phyloP scores from a whole-genome alignment of 2,888 invertebrate species.

The Salticus scenicus region DNA sequence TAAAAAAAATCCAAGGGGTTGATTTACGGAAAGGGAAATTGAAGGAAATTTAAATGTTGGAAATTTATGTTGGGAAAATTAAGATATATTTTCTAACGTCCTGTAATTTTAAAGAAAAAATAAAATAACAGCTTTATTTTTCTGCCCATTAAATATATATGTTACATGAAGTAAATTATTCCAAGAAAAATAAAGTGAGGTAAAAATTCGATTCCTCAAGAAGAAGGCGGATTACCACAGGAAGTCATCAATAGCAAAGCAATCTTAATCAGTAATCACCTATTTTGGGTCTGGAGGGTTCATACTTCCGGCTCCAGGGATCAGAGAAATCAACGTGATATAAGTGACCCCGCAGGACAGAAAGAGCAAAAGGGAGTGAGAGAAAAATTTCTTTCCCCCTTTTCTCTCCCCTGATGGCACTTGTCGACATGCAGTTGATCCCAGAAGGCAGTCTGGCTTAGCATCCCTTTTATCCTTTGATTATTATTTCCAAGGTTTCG shows the following conservation, averaged over 20 bases:
- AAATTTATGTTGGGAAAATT: too few relatives aligned
- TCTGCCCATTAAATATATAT: too few relatives aligned
- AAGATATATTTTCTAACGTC: too few relatives aligned
- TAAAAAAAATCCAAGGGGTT: too few relatives aligned
- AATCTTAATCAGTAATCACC: conserved; percentile 17
- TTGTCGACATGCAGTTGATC: conserved; percentile 64
- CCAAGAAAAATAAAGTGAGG: background rate
- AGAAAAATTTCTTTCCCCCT: background rate
- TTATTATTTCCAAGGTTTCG: conserved; percentile 61
- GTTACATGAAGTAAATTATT: too few relatives aligned
- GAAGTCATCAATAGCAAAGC: conserved; percentile 14
- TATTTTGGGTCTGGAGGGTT: conserved; percentile 7
- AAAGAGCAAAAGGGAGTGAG: conserved; percentile 4
- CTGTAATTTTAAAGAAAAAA: too few relatives aligned
- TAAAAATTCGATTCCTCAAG: background rate
- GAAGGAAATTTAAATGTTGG: too few relatives aligned
- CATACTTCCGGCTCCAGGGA: conserved; percentile 5
- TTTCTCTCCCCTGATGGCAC: conserved; percentile 27
- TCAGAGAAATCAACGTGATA: conserved; percentile 17
- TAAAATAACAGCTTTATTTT: too few relatives aligned
- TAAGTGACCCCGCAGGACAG: conserved; percentile 24
- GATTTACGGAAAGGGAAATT: too few relatives aligned
- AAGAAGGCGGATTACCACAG: background rate
- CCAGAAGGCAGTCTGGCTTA: conserved; percentile 60
- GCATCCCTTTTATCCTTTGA: conserved; percentile 58